phyloP scores from a whole-genome alignment of 2,888 invertebrate species.

The Leucania comma region DNA sequence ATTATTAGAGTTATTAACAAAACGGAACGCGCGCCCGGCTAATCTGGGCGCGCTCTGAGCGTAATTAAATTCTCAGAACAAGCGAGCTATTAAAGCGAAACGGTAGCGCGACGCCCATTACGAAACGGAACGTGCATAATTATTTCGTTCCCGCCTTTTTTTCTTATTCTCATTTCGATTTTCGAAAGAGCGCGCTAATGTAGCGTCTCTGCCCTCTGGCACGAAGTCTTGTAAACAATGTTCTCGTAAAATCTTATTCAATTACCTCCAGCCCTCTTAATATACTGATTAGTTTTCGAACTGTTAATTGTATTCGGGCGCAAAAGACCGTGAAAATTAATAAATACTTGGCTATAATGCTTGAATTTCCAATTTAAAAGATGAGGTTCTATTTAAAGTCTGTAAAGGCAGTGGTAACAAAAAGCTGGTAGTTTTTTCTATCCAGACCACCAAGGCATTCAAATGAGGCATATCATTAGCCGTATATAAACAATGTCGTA shows the following conservation, averaged over 20 bases:
- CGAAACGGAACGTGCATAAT: constrained; percentile 90
- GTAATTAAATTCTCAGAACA: constrained; percentile 90
- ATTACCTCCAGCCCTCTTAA: constrained; percentile 82
- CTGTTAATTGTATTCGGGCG: constrained; percentile 76
- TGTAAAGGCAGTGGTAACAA: constrained; percentile 63
- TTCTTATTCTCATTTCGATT: constrained; percentile 85
- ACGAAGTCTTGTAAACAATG: constrained; percentile 89
- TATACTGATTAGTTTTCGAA: constrained; percentile 81
- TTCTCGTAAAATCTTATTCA: constrained; percentile 89
- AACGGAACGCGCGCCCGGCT: constrained; percentile 86
- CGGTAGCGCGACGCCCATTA: constrained; percentile 90
- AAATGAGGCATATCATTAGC: constrained; percentile 88
- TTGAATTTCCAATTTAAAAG: constrained; percentile 44
- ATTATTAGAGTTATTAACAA: constrained; percentile 89
- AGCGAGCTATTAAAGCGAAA: constrained; percentile 89
- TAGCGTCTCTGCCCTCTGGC: constrained; percentile 84
- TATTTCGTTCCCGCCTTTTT: constrained; percentile 90
- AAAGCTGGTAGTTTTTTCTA: constrained; percentile 76
- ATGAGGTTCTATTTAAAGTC: constrained; percentile 39
- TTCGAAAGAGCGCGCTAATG: constrained; percentile 88
- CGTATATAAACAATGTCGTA: constrained; percentile 86
- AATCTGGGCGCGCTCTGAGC: constrained; percentile 86
- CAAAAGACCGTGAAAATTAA: constrained; percentile 59
- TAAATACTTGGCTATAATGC: constrained; percentile 54
- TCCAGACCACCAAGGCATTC: constrained; percentile 88